Percentiles rank a stretch among this genome's conserved stretches.
These are phyloP conservation scores for Steatocranus sp. DNA, from an alignment of 2,797 vertebrate species.

Conservation along the genomic window DNA sequence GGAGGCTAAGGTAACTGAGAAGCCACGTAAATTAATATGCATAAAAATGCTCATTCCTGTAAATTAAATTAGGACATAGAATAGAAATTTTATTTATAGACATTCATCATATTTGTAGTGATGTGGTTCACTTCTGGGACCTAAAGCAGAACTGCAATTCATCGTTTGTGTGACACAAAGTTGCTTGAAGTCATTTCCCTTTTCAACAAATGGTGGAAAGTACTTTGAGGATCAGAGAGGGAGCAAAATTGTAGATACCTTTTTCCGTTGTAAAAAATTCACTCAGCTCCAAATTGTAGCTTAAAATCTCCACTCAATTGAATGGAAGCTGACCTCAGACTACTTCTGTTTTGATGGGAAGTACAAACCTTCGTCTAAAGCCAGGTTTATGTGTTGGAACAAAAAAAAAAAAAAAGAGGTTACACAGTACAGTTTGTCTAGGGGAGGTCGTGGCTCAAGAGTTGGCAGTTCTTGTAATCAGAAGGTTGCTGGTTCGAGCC, in stretches of 20 bases:
- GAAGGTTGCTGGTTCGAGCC: no score
- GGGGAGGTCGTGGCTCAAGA: no score
- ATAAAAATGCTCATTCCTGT: background rate
- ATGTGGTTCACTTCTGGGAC: background rate
- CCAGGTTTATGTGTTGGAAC: background rate
- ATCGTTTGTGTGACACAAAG: background rate
- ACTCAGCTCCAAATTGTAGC: background rate
- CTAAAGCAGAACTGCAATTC: background rate
- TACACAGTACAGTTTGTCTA: background rate
- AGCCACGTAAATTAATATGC: background rate
- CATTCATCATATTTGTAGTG: background rate
- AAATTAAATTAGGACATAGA: background rate
- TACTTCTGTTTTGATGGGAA: background rate
- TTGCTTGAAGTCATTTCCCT: background rate
- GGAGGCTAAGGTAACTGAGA: background rate
- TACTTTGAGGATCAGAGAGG: background rate
- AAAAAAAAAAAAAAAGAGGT: background rate
- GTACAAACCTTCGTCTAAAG: background rate
- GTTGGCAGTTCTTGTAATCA: no score
- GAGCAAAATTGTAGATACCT: conserved; percentile 15
- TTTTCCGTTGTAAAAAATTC: background rate
- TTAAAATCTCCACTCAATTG: background rate
- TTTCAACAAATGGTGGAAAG: background rate
- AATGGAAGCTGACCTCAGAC: conserved; percentile 2
- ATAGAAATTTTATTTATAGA: background rate